phyloP scores from a whole-genome alignment of 2,888 invertebrate genomes.

The Rhaphigaster nebulosa region DNA sequence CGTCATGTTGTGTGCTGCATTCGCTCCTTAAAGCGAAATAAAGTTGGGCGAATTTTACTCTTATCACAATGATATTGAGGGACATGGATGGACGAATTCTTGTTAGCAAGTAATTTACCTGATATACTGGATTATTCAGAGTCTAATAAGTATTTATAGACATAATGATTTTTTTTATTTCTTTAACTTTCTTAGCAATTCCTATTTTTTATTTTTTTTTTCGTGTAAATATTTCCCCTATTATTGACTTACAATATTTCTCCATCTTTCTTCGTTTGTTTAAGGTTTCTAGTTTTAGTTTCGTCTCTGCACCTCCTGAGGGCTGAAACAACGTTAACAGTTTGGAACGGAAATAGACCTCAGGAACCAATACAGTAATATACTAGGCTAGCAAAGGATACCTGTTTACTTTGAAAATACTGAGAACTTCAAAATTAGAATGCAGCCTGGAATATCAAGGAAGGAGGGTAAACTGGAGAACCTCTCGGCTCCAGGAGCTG shows the following conservation, averaged over 20 bases:
- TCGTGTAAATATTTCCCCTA: not conserved
- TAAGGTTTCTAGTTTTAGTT: not conserved
- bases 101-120: too few relatives aligned
- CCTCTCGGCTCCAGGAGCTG: not conserved
- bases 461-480: not conserved
- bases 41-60: too few relatives aligned
- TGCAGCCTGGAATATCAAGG: constrained; percentile 10
- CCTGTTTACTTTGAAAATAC: constrained; percentile 13
- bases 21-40: too few relatives aligned
- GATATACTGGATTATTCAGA: too few relatives aligned
- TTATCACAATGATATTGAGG: too few relatives aligned
- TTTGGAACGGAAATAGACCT: not conserved
- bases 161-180: too few relatives aligned
- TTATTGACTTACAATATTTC: not conserved
- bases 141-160: too few relatives aligned
- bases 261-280: not conserved
- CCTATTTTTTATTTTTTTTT: not conserved
- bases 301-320: not conserved
- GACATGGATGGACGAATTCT: too few relatives aligned
- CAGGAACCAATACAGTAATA: not conserved
- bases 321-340: not conserved
- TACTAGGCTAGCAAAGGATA: not conserved
- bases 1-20: too few relatives aligned
- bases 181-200: too few relatives aligned
- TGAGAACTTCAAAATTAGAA: not conserved